Evolutionary conservation across 2,797 vertebrate genomes (phyloP), one percentile per base, ranked within the genome.

Genomic region (Sphaeramia orbicularis): DNA sequence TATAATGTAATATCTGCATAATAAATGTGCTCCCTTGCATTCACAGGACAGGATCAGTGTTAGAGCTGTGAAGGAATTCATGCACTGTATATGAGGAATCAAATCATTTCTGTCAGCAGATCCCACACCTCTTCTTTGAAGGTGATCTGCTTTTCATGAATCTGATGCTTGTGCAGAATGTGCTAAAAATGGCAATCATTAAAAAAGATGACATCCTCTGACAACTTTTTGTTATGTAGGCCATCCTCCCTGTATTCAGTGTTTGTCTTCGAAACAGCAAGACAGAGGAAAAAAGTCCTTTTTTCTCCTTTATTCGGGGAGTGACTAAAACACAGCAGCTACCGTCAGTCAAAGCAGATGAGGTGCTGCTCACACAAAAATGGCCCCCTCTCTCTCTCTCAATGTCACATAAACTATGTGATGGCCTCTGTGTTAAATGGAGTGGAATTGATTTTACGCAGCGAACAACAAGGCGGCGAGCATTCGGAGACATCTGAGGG

Each of bases 381-480:
- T 50, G 9, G 0, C 15, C 55, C 64, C 54, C 38, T 7, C 27
- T 24, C 38, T 24, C 38, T 40, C 27, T 63, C 74, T 82, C 82
- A 78, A 67, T 87, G 86, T 84, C 87, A 90, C 71, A 87, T 80
- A 86, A 89, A 87, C 61, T 50, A 57, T 75, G 61, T 52, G 78
- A 84, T 78, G 76, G 76, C 71, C 74, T 80, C 50, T 15, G 80
- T 77, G 86, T 90, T 89, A 88, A 91, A 90, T 87, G 73, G 79
- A 80, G 71, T 78, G 71, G 86, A 91, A 87, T 80, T 72, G 78
- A 91, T 91, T 90, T 91, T 78, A 91, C 78, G 62, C 85, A 76
- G 88, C 57, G 16, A 75, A 76, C 76, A 74, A 75, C 70, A 65
- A 80, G 71, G 51, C 68, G 11, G 49, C 2, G 0, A 80, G 57